Evolutionary conservation across 2,113 vertebrate genomes (phyloP), one percentile per base, ranked within the genome.

Genomic region (Scomber japonicus): DNA sequence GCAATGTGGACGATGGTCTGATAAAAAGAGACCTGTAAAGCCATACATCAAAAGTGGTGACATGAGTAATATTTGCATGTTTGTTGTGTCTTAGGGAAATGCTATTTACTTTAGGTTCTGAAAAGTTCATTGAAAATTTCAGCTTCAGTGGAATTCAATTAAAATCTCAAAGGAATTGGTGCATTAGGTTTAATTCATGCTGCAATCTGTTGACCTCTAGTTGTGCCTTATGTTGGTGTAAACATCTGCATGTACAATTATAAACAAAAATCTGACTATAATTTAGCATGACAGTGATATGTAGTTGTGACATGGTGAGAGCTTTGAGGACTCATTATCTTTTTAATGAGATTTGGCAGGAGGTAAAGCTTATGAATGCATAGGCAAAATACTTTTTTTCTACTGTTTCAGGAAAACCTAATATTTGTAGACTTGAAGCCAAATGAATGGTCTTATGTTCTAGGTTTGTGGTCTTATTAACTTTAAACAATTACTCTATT

Each of bases 141-240:
- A 35, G 31, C 63, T 76, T 49, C 12, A 30, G 66, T 57, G 35
- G 15, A 19, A 54, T 61, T 46, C 16, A 0, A 65, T 24, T 50
- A 11, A 63, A 16, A 81, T 74, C n/a, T 53, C 19, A 69, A 66
- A 57, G 60, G 60, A 68, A 63, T 7, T 73, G 54, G 50, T 30
- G 2, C 3, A 11, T 81, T 68, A 59, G 19, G 6, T 71, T 65
- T 27, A 68, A 69, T 31, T 77, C 48, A 21, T 16, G 40, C 51
- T 72, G 56, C 14, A 60, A 44, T 70, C 48, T 80, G 27, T 67
- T 90, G 71, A 76, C 84, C 67, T 70, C 67, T 85, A 79, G 78
- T 59, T 85, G 93, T 94, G 93, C 91, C 90, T 93, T 92, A 87
- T 75, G 40, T 74, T 60, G 55, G 5, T 75, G n/a, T 74, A 73